A percentile compares a stretch with the other conserved stretches of the same genome.
phyloP scores from a whole-genome alignment of 2,888 invertebrate genomes.

The Tachina lurida region DNA sequence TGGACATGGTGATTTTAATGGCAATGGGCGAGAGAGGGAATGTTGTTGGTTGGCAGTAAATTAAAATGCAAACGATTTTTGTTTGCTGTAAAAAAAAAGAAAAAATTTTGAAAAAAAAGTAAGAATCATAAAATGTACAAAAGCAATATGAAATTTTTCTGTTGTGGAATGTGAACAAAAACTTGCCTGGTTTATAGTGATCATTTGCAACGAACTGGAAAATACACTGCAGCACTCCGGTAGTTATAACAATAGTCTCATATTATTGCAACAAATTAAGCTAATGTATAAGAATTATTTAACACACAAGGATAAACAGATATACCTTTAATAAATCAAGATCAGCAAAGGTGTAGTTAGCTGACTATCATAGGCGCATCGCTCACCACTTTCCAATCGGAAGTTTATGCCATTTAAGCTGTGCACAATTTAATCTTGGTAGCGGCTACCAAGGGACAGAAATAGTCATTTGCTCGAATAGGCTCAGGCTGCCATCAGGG shows the following conservation, averaged over 20 bases:
- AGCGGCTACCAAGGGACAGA: no score
- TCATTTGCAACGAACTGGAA: background rate
- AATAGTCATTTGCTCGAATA: no score
- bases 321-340: no score
- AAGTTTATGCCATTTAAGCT: no score
- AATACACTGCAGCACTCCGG: background rate
- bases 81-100: conserved; percentile 34
- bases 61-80: conserved; percentile 61
- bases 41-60: conserved; percentile 40
- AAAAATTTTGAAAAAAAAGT: background rate
- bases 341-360: no score
- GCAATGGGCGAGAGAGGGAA: background rate
- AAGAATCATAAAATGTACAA: conserved; percentile 4
- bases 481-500: no score
- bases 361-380: no score
- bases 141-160: background rate
- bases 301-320: no score
- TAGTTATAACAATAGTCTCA: background rate
- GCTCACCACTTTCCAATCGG: no score
- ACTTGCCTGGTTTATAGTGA: background rate
- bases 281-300: no score
- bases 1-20: conserved; percentile 12
- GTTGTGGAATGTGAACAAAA: background rate
- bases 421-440: no score
- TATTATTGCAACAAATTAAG: no score